Evolutionary conservation across 2,888 invertebrate genomes (phyloP), one percentile per base, ranked within the genome.

Genomic region (Epinotia bilunana): DNA sequence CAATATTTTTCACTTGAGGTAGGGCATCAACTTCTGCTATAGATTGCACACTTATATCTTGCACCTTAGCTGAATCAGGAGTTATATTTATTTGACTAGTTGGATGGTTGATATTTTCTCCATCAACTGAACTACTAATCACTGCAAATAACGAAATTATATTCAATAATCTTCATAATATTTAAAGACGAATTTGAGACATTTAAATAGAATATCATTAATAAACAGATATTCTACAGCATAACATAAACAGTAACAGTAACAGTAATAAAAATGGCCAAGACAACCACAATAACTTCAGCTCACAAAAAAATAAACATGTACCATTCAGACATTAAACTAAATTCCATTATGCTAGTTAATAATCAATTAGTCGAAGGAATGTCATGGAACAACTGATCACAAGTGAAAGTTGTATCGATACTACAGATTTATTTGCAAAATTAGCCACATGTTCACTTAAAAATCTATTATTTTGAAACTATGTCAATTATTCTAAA

Each of bases 81-180:
- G 60, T 71, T 65, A 60, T 60, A 74, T 65, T 74, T 71, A 65
- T 87, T 86, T 91, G 92, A 91, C 90, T 93, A 92, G 92, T 91
- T 89, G 87, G 84, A 84, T 81, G 83, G 80, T 86, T 90, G 84
- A 89, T 91, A 87, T 86, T 85, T 86, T 91, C 89, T 83, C 84
- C 90, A 88, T 91, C 91, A 91, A 88, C 86, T 86, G 91, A 87
- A 91, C 87, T 90, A 89, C 87, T 90, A 89, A 90, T 90, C 87
- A 82, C 92, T 92, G 91, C 68, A 91, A 92, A 79, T 79, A 80
- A 74, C 79, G 81, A 76, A 82, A 62, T 64, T 28, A 23, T 3
- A 64, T 28, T 64, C n/a, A 11, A 20, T 16, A 0, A 64, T 49
- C 13, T 3, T 64, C 13, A 5, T n/a, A n/a, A 49, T 6, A 3